Conservation (phyloP, 2,888 invertebrate species). For the Nezara viridula region DNA sequence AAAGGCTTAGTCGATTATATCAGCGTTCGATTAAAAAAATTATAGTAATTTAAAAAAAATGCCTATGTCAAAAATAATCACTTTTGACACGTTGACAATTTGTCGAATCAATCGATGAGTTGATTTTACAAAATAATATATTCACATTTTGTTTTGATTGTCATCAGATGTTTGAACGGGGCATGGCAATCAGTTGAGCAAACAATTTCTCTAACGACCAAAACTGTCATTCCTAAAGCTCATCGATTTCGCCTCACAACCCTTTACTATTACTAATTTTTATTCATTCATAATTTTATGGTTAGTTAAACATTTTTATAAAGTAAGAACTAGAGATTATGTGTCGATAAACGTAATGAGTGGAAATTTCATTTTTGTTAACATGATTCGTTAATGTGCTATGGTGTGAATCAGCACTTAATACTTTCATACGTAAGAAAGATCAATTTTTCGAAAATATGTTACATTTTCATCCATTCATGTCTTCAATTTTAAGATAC, state of each 20-base stretch:
- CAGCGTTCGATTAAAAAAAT: not conserved
- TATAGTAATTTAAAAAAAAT: not conserved
- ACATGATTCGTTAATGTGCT: no score
- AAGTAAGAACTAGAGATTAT: no score
- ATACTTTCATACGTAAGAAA: no score
- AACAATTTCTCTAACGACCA: constrained; percentile 28
- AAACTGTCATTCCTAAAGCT: not conserved
- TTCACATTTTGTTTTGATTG: constrained; percentile 13
- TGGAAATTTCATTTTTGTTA: no score
- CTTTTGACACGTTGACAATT: not conserved
- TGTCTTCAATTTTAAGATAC: no score
- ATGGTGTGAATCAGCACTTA: no score
- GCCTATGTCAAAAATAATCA: not conserved
- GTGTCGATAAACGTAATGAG: no score
- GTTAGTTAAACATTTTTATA: no score
- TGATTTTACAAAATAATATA: constrained; percentile 8
- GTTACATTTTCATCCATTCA: no score
- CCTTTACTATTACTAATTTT: not conserved
- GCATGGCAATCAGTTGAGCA: not conserved
- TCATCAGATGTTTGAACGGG: constrained; percentile 11
- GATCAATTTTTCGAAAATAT: no score
- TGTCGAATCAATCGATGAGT: not conserved
- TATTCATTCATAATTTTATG: not conserved
- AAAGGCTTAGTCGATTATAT: not conserved
- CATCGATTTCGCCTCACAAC: not conserved